Evolutionary conservation across 2,888 invertebrate genomes (phyloP).

Genomic region (Tryphoninae sp.): DNA sequence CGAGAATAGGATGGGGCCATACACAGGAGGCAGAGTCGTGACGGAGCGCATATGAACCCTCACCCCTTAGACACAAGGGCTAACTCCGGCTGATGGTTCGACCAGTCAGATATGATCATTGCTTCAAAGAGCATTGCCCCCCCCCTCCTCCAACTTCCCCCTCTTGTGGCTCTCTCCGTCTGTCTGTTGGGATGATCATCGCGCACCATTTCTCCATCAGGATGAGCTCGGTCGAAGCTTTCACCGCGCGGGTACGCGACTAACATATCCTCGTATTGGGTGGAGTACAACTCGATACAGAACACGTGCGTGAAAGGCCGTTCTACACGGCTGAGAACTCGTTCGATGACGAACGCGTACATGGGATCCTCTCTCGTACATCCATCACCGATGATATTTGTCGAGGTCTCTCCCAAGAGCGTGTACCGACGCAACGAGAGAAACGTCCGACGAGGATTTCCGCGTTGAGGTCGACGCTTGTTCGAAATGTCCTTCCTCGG

Average conservation of each 20-base stretch:
- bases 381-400: slow-evolving; percentile 30
- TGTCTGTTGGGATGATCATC: not conserved
- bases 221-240: not conserved
- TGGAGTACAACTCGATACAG: not conserved
- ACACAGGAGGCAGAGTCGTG: not conserved
- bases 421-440: slow-evolving; percentile 29
- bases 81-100: slow-evolving; percentile 52
- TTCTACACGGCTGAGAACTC: slow-evolving; percentile 1
- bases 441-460: slow-evolving; percentile 51
- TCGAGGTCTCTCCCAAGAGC: slow-evolving; percentile 28
- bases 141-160: slow-evolving; percentile 32
- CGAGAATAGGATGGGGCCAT: slow-evolving; percentile 36
- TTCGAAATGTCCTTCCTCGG: slow-evolving; percentile 26
- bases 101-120: slow-evolving; percentile 70
- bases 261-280: too few species aligned
- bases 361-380: not conserved
- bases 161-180: not conserved
- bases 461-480: slow-evolving; percentile 32
- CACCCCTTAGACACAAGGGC: not conserved
- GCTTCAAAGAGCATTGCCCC: slow-evolving; percentile 67
- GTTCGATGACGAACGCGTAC: slow-evolving; percentile 4
- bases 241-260: not conserved
- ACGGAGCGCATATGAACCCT: not conserved
- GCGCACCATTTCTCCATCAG: not conserved
- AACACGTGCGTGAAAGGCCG: not conserved